Evolutionary conservation across 1,140 invertebrate species (phyloP).

Genomic region (Drosophila suzukii): DNA sequence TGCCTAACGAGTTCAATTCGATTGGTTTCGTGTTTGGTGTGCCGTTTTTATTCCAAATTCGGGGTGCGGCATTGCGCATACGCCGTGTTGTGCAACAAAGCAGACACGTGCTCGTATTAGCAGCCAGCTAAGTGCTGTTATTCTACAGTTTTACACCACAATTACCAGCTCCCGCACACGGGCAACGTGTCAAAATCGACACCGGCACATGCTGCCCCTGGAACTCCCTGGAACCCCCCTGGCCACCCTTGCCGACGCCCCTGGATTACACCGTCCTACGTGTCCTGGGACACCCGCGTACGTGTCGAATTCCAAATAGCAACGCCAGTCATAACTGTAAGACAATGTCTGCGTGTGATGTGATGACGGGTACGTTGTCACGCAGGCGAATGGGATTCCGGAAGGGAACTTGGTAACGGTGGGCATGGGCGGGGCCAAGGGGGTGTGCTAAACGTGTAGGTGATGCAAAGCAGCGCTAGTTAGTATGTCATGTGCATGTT

Average conservation of each 20-base stretch:
- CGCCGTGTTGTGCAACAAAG: conserved; percentile 52
- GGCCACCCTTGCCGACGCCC: conserved; percentile 11
- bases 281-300: conserved; percentile 52
- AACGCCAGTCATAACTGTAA: conserved; percentile 75
- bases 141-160: conserved; percentile 79
- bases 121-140: conserved; percentile 77
- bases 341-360: conserved; percentile 66
- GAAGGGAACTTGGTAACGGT: neutral
- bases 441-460: conserved; percentile 19
- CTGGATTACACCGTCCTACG: conserved; percentile 55
- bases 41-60: conserved; percentile 21
- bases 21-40: conserved; percentile 7
- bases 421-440: neutral
- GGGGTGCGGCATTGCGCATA: conserved; percentile 26
- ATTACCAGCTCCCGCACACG: conserved; percentile 58
- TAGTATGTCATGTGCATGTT: conserved; percentile 64
- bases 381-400: conserved; percentile 24
- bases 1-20: conserved; percentile 21
- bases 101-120: conserved; percentile 73
- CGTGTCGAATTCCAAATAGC: conserved; percentile 79
- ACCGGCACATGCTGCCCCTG: conserved; percentile 20
- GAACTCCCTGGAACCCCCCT: neutral
- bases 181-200: conserved; percentile 58
- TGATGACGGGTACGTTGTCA: conserved; percentile 49
- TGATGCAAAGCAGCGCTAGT: conserved; percentile 49